Evolutionary conservation across 2,113 vertebrate genomes (phyloP), one percentile per base, ranked within the genome.

Genomic region (Hydropotes inermis): DNA sequence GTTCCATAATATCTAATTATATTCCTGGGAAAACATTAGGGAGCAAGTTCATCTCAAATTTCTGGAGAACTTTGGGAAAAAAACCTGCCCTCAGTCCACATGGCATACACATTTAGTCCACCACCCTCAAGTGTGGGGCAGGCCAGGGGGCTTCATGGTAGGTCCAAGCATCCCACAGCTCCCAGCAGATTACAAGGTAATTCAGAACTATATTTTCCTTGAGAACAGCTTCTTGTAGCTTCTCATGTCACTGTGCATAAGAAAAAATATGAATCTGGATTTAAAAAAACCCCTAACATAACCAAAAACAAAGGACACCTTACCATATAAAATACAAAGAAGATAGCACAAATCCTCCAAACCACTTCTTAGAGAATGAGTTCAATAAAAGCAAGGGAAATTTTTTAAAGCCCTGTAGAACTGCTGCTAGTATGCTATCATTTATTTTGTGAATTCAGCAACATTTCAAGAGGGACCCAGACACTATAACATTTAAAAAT

Each of bases 391-490:
- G 81, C 91, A 95, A 87, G 79, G 47, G 52, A 95, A 94, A 95
- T 67, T 91, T 43, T 61, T 82, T 76, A 64, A 57, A 95, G 16
- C 91, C 82, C 91, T 60, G 67, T 91, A 89, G 89, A 93, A 94
- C 57, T 70, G 91, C 89, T 92, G 43, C 85, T 97, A 74, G 36
- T 88, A 79, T 33, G 79, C 87, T 96, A 95, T 97, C 93, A 97
- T 98, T 96, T 97, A 96, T 97, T 98, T 98, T 98, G 98, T 98
- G 97, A 98, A 98, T 98, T 98, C 98, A 98, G 98, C 98, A 98
- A 95, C 92, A 96, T 98, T 98, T 96, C 13, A 1, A 98, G 93
- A 60, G 81, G 84, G 85, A 93, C 47, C 67, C 84, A 96, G 95
- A 96, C 96, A 97, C 94, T 61, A 54, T 36, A 98, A 88, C 97